Percentiles rank a stretch among this genome's conserved stretches.
phyloP scores from a whole-genome alignment of 2,888 invertebrate species.

The Meandrusa payeni region DNA sequence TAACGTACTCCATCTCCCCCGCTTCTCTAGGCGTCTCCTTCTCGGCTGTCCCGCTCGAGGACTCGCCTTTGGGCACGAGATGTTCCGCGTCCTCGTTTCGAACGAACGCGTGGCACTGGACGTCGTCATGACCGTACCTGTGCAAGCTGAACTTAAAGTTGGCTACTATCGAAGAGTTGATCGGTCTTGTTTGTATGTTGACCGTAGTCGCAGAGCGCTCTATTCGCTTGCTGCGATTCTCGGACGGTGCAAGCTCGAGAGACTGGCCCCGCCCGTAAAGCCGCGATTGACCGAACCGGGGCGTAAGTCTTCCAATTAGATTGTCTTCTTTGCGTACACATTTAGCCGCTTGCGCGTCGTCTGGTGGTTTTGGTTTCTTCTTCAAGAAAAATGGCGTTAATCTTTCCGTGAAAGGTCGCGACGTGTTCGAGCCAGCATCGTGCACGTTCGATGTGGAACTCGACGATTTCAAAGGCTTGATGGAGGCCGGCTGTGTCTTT shows the following conservation, averaged over 20 bases:
- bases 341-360: constrained; percentile 42
- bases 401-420: constrained; percentile 64
- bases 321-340: constrained; percentile 59
- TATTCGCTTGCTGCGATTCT: constrained; percentile 50
- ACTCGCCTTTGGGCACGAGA: constrained; percentile 12
- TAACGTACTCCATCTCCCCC: constrained; percentile 25
- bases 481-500: constrained; percentile 51
- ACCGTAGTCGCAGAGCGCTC: constrained; percentile 69
- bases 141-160: constrained; percentile 70
- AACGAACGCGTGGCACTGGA: constrained; percentile 46
- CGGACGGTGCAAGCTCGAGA: constrained; percentile 56
- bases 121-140: constrained; percentile 60
- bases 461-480: constrained; percentile 61
- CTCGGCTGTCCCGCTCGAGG: constrained; percentile 19
- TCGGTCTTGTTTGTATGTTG: constrained; percentile 56
- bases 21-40: constrained; percentile 25
- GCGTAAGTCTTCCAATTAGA: constrained; percentile 66
- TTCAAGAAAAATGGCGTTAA: constrained; percentile 73
- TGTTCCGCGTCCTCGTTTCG: constrained; percentile 33
- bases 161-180: constrained; percentile 67
- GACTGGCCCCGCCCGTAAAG: constrained; percentile 67
- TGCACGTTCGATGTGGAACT: constrained; percentile 72
- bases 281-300: constrained; percentile 70
- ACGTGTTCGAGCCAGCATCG: constrained; percentile 53
- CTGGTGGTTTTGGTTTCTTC: constrained; percentile 61